Conservation (phyloP, 2,113 vertebrate genomes). For the Dipodomys spectabilis region DNA sequence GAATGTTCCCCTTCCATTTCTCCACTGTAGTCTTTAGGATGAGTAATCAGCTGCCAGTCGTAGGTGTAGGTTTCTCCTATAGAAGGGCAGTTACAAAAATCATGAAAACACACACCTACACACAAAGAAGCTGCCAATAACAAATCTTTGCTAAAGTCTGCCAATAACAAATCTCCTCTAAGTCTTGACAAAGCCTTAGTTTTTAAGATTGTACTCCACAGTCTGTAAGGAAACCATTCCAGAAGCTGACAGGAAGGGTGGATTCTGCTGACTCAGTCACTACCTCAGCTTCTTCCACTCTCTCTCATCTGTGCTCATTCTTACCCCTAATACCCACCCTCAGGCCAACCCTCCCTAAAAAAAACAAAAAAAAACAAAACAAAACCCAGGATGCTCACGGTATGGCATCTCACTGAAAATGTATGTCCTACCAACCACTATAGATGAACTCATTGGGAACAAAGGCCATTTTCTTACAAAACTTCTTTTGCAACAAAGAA, state of each 20-base stretch:
- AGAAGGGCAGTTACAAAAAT: constrained; percentile 74
- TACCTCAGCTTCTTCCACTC: background rate
- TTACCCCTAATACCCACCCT: background rate
- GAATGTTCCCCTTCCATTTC: constrained; percentile 95
- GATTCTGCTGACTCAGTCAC: constrained; percentile 43
- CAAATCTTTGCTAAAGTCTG: constrained; percentile 40
- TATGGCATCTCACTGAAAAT: constrained; percentile 46
- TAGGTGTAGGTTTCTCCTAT: constrained; percentile 93
- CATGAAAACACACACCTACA: constrained; percentile 78
- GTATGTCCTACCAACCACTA: constrained; percentile 51
- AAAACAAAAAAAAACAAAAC: background rate
- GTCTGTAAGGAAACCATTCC: constrained; percentile 44
- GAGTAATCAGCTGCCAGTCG: constrained; percentile 95
- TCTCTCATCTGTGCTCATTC: background rate
- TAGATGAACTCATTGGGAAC: constrained; percentile 66
- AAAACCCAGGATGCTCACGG: background rate
- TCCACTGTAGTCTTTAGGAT: constrained; percentile 95
- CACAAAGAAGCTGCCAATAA: constrained; percentile 63
- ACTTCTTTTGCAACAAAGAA: constrained; percentile 80
- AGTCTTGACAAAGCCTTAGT: constrained; percentile 57
- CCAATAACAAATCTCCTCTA: constrained; percentile 62
- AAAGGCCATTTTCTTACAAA: constrained; percentile 79
- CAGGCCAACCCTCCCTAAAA: background rate
- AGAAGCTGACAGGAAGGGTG: background rate
- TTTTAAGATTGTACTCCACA: constrained; percentile 50